Percentiles rank a stretch among this genome's conserved stretches.
Evolutionary conservation across 2,113 vertebrate genomes (phyloP).

Genomic region (Onychostruthus taczanowskii): DNA sequence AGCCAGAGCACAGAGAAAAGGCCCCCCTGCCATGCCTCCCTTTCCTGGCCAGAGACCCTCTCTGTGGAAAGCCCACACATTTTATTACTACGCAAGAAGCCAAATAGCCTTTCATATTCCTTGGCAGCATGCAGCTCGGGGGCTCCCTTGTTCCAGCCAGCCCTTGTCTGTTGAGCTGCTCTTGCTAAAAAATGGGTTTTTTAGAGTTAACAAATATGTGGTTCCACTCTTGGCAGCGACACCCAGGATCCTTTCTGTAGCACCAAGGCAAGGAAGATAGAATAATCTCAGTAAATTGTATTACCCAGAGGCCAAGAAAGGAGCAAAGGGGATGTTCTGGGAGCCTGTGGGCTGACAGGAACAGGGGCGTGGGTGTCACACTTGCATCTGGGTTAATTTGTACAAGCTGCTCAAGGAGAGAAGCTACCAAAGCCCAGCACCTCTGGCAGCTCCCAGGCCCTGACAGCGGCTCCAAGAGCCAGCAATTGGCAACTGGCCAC

Average conservation of each 20-base stretch:
- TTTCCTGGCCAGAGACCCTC: not conserved
- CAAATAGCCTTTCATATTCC: not conserved
- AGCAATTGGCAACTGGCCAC: too few species aligned
- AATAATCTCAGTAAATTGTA: too few species aligned
- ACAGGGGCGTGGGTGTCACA: accelerated
- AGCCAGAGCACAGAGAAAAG: not conserved
- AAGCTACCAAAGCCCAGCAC: not conserved
- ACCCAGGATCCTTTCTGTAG: too few species aligned
- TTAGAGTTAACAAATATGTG: accelerated
- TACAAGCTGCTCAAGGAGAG: accelerated
- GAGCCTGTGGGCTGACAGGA: not conserved
- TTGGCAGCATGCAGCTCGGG: accelerated
- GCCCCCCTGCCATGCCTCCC: accelerated
- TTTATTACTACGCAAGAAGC: not conserved
- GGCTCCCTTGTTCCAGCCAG: not conserved
- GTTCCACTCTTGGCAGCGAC: accelerated
- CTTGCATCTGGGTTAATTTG: accelerated
- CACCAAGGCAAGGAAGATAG: not conserved
- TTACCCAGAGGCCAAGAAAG: not conserved
- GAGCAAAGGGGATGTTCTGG: too few species aligned
- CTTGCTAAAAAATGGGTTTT: accelerated
- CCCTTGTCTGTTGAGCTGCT: too few species aligned
- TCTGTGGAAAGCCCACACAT: not conserved
- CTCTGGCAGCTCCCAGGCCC: too few species aligned
- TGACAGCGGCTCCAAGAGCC: too few species aligned